Percentiles rank a stretch among this genome's conserved stretches.
Evolutionary conservation across 1,140 invertebrate genomes (phyloP).

Genomic region (Protaetia brevitarsis): DNA sequence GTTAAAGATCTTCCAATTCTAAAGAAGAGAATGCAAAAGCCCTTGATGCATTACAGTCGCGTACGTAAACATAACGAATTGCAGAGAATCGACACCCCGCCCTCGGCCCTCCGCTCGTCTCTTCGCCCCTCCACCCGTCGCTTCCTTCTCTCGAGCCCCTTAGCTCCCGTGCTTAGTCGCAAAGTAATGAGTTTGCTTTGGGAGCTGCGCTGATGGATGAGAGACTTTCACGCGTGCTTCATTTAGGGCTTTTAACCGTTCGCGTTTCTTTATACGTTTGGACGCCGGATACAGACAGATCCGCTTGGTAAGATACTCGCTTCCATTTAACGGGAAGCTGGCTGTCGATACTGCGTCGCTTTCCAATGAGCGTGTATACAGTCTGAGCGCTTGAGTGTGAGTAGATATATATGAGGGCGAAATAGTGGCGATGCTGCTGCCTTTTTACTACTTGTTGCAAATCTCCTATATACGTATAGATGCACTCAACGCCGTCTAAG

Average conservation of each 20-base stretch:
- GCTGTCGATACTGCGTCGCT: too few relatives aligned
- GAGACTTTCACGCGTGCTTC: constrained; percentile 36
- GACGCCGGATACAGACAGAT: background rate
- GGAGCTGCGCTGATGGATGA: constrained; percentile 33
- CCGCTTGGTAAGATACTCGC: too few relatives aligned
- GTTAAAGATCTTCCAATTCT: constrained; percentile 30
- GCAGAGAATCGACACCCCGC: constrained; percentile 33
- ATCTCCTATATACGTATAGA: too few relatives aligned
- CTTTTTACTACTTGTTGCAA: too few relatives aligned
- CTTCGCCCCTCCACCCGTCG: too few relatives aligned
- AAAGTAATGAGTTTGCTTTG: constrained; percentile 39
- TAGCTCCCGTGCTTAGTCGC: constrained; percentile 30
- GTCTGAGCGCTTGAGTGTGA: too few relatives aligned
- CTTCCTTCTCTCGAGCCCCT: background rate
- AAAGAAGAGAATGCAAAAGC: constrained; percentile 35
- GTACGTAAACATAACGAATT: constrained; percentile 37
- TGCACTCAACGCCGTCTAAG: too few relatives aligned
- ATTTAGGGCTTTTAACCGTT: constrained; percentile 38
- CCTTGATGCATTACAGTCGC: constrained; percentile 30
- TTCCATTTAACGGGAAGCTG: too few relatives aligned
- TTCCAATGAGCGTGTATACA: too few relatives aligned
- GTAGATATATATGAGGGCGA: too few relatives aligned
- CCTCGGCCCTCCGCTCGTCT: background rate
- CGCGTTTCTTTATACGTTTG: background rate
- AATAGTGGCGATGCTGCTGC: too few relatives aligned